phyloP scores from a whole-genome alignment of 1,140 invertebrate species.

The Anastrepha obliqua region DNA sequence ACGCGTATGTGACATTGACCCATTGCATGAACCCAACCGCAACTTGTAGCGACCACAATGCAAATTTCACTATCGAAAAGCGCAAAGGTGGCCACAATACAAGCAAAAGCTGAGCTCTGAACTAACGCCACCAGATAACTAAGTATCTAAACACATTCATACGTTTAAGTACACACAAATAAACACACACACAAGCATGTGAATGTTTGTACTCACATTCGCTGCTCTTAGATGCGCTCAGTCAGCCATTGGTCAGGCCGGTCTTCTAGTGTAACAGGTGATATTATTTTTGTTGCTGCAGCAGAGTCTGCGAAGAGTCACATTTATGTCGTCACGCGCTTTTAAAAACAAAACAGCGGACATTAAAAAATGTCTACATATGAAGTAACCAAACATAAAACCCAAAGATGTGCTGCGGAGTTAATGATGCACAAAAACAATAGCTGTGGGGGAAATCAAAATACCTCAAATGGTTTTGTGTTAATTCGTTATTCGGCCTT shows the following conservation, averaged over 20 bases:
- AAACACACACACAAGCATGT: neutral
- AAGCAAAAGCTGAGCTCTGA: too few relatives aligned
- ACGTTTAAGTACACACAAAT: too few relatives aligned
- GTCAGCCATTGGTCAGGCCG: too few relatives aligned
- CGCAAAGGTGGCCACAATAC: neutral
- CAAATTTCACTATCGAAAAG: neutral
- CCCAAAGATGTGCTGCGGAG: neutral
- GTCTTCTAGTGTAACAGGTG: too few relatives aligned
- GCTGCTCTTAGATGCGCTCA: neutral
- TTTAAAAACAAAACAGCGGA: too few relatives aligned
- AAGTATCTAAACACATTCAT: too few relatives aligned
- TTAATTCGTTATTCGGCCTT: neutral
- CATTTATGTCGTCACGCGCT: too few relatives aligned
- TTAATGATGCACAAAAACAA: slow-evolving; percentile 21
- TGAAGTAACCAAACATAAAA: neutral
- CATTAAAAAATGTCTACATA: too few relatives aligned
- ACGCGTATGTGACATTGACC: slow-evolving; percentile 2
- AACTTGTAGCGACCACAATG: slow-evolving; percentile 36
- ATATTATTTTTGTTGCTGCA: too few relatives aligned
- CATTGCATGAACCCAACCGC: neutral
- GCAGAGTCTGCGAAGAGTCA: too few relatives aligned
- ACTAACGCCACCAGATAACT: too few relatives aligned
- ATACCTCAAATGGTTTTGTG: neutral
- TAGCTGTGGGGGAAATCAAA: neutral
- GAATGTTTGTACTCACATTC: neutral